Conservation (phyloP, 2,888 invertebrate species). For the Drosophila eohydei region DNA sequence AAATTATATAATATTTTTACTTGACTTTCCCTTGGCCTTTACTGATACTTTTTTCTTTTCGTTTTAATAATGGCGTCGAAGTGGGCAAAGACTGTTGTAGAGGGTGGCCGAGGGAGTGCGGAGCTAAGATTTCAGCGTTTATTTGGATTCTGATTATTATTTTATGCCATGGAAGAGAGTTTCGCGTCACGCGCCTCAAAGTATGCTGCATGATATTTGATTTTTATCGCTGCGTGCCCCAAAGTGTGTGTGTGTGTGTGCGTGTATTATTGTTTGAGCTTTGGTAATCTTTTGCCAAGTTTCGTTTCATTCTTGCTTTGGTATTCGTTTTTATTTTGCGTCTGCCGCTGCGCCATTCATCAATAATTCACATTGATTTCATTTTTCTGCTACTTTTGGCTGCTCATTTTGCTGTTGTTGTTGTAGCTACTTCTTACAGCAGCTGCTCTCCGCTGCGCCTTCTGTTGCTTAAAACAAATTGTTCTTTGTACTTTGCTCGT, state of each 20-base stretch:
- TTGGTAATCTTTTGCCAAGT: constrained; percentile 69
- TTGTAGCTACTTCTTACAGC: background rate
- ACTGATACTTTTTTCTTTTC: constrained; percentile 45
- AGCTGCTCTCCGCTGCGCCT: constrained; percentile 11
- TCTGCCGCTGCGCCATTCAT: constrained; percentile 69
- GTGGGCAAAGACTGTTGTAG: background rate
- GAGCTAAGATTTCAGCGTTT: constrained; percentile 77
- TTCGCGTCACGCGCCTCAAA: constrained; percentile 70
- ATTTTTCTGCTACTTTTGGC: constrained; percentile 40
- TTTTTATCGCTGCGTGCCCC: constrained; percentile 69
- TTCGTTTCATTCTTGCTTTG: constrained; percentile 15
- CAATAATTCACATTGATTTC: constrained; percentile 81
- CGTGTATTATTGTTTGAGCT: constrained; percentile 71
- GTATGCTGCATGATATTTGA: constrained; percentile 74
- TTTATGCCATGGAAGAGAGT: constrained; percentile 62
- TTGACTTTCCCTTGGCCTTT: constrained; percentile 14
- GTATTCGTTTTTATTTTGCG: constrained; percentile 50
- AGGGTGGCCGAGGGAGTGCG: constrained; percentile 6
- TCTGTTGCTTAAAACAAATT: constrained; percentile 6
- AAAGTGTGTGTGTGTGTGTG: constrained; percentile 20
- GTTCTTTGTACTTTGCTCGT: constrained; percentile 37
- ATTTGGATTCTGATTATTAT: constrained; percentile 80
- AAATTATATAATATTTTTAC: constrained; percentile 67
- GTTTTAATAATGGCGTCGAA: constrained; percentile 67
- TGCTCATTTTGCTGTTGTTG: constrained; percentile 30